phyloP scores from a whole-genome alignment of 2,113 vertebrate genomes.

The Vimba vimba region DNA sequence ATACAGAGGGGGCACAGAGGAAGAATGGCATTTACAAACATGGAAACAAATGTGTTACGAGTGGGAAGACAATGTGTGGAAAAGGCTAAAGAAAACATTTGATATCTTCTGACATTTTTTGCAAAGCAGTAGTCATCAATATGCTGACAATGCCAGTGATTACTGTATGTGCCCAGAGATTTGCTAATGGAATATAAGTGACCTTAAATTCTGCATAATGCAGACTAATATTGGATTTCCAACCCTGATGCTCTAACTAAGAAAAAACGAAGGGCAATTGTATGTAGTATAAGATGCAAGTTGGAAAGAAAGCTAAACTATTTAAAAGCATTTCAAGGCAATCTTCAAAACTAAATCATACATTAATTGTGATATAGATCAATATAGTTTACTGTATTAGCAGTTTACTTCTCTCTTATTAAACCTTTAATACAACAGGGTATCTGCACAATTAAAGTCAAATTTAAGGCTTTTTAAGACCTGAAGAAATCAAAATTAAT shows the following conservation, averaged over 20 bases:
- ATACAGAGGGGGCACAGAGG: not conserved
- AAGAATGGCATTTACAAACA: not conserved
- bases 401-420: not conserved
- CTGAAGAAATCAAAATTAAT: no score
- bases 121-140: not conserved
- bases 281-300: not conserved
- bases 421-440: not conserved
- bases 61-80: not conserved
- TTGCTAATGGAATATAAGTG: not conserved
- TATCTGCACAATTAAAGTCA: no score
- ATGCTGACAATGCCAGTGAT: not conserved
- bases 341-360: not conserved
- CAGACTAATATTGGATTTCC: not conserved
- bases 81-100: not conserved
- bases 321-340: not conserved
- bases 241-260: not conserved
- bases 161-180: slow-evolving; percentile 6
- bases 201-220: slow-evolving; percentile 16
- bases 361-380: not conserved
- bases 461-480: no score
- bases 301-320: not conserved
- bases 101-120: not conserved
- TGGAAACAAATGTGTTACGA: slow-evolving; percentile 38
- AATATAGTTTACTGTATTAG: not conserved
- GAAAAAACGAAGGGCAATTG: not conserved